These are phyloP conservation scores for Asobara japonica DNA, from an alignment of 1,140 invertebrate genomes.

Conservation along the genomic window DNA sequence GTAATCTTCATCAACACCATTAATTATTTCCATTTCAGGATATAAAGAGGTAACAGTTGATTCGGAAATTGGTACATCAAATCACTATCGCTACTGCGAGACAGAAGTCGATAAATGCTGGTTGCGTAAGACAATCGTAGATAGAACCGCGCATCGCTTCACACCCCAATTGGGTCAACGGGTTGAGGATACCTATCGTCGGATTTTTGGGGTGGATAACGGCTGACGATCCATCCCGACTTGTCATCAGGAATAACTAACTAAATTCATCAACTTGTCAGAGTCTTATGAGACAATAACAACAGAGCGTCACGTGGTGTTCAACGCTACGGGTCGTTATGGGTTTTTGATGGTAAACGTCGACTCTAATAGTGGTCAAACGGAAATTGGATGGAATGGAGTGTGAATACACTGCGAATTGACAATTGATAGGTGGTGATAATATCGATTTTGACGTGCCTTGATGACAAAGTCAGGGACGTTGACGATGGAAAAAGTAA, in stretches of 20 bases:
- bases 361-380: background rate
- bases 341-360: background rate
- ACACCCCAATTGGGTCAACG: constrained; percentile 57
- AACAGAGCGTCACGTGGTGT: background rate
- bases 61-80: constrained; percentile 34
- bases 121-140: constrained; percentile 58
- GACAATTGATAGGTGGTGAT: background rate
- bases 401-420: background rate
- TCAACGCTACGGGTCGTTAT: background rate
- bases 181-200: constrained; percentile 45
- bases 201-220: background rate
- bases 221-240: constrained; percentile 28
- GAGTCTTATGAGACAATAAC: background rate
- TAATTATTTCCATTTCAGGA: constrained; percentile 22
- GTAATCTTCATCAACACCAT: background rate
- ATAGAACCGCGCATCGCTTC: constrained; percentile 60
- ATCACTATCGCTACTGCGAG: constrained; percentile 57
- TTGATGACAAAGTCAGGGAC: background rate
- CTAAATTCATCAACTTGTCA: background rate
- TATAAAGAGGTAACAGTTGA: constrained; percentile 37
- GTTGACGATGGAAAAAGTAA: too few relatives aligned
- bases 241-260: background rate
- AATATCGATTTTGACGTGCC: background rate
- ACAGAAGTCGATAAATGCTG: constrained; percentile 69
- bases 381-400: background rate